Evolutionary conservation across 2,888 invertebrate genomes (phyloP), one percentile per base, ranked within the genome.

Genomic region (Actias luna): DNA sequence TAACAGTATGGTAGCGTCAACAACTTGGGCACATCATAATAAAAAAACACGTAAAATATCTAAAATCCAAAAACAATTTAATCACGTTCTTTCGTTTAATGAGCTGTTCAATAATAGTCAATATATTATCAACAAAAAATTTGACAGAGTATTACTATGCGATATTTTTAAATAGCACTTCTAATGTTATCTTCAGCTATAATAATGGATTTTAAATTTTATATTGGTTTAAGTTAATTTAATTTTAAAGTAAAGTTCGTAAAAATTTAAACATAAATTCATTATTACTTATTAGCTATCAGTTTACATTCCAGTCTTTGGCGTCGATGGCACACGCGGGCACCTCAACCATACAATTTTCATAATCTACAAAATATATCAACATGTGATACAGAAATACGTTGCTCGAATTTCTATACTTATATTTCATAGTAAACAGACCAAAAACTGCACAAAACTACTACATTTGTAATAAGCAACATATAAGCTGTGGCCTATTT

Each of bases 281-380:
- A 14, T 29, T 5, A 39, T 58, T 61, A 55, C 55, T 61, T 50
- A 61, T 8, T 61, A n/a, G 36, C 61, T 61, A 61, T 57, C 55
- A 61, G 61, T 42, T 29, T 42, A 69, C 71, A 71, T 72, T 77
- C 75, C 78, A 79, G 77, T 83, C 80, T 82, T 83, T 82, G 80
- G 80, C 74, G 76, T 74, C 72, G 67, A 72, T 71, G 72, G 71
- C 73, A 73, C 71, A 72, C 64, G 64, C 59, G 60, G 60, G 22
- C 61, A 63, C 25, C 46, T 50, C 46, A 50, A 25, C 46, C 46
- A 50, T 12, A 1, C 4, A 50, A 50, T 50, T 10, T 25, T 16
- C n/a, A 25, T 22, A 25, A 22, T 12, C 22, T 50, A 50, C 14
- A 50, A 25, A 4, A 50, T 12, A 50, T 4, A 18, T 46, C 22